Evolutionary conservation across 2,888 invertebrate species (phyloP), one percentile per base, ranked within the genome.

Genomic region (Parasteatoda lunata): DNA sequence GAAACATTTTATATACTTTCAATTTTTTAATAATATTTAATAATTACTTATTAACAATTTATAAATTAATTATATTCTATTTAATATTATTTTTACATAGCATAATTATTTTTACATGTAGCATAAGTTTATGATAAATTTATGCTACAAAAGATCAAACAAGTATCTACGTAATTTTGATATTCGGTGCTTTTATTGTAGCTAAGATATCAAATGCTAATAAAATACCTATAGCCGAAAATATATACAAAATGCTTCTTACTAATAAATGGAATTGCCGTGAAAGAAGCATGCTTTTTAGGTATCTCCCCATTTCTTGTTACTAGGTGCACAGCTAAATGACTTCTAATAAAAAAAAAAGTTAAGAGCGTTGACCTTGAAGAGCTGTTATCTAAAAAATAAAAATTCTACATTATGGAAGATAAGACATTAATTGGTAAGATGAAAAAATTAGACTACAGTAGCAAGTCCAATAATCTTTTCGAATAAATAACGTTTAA

Each of bases 201-300:
- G 48, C 47, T 48, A 73, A 45, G 7, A 45, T 8, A 8, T 15
- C 47, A 45, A 11, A 11, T 11, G 5, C 11, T 13, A 7, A 7
- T 30, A 54, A 45, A 11, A 47, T 13, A 45, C 6, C 2, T 15
- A 66, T 11, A 4, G 6, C 9, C 11, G 11, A 15, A 52, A 5
- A 15, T 11, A 72, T 47, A 59, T 9, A 54, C 13, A 11, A 4
- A 4, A 54, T 47, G 47, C 4, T 52, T 71, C 79, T 71, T 13
- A 79, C 79, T n/a, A 79, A 64, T 15, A 71, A 79, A 30, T 71
- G 70, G 15, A 79, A 51, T 9, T 71, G 59, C 11, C 65, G 66
- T 4, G 79, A 64, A 64, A 71, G 47, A 7, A 79, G n/a, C 15
- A 79, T 71, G 30, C 15, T 79, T 49, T 52, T 71, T 7, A 79